Evolutionary conservation across 2,888 invertebrate species (phyloP), one percentile per base, ranked within the genome.

Genomic region (Arrhopalites spinosus): DNA sequence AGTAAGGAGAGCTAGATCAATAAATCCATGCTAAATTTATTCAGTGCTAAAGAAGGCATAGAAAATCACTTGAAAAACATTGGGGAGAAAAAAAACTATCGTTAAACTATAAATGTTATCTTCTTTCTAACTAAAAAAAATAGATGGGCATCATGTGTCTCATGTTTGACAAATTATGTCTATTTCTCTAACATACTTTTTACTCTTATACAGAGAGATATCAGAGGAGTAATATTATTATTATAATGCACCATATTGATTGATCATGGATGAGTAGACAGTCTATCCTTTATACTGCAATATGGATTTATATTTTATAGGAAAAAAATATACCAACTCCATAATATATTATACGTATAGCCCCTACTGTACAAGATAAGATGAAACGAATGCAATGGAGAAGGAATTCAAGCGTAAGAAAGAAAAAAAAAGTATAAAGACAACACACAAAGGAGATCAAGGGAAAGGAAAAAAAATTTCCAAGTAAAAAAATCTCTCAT

Each of bases 321-420:
- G n/a, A n/a, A n/a, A n/a, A n/a, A n/a, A n/a, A n/a, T n/a, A n/a
- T n/a, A n/a, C n/a, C n/a, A n/a, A n/a, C n/a, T n/a, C n/a, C n/a
- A n/a, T n/a, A n/a, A n/a, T n/a, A n/a, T n/a, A n/a, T n/a, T n/a
- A n/a, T n/a, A n/a, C n/a, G n/a, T n/a, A n/a, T n/a, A n/a, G n/a
- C n/a, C n/a, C n/a, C n/a, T n/a, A n/a, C n/a, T n/a, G n/a, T n/a
- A n/a, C n/a, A n/a, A n/a, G n/a, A n/a, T n/a, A 36, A 36, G 64
- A 17, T 36, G 29, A 29, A 56, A 17, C 17, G 29, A 29, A 56
- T 53, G 70, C 15, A 56, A 56, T 70, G 30, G 17, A 70, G 56
- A 56, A 70, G 27, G 63, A 72, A 47, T 63, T 45, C 72, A 64
- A 72, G 72, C 63, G 72, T 72, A 64, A 72, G 63, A 72, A 64